Conservation (phyloP, 2,797 vertebrate genomes). For the Pangasius djambal region DNA sequence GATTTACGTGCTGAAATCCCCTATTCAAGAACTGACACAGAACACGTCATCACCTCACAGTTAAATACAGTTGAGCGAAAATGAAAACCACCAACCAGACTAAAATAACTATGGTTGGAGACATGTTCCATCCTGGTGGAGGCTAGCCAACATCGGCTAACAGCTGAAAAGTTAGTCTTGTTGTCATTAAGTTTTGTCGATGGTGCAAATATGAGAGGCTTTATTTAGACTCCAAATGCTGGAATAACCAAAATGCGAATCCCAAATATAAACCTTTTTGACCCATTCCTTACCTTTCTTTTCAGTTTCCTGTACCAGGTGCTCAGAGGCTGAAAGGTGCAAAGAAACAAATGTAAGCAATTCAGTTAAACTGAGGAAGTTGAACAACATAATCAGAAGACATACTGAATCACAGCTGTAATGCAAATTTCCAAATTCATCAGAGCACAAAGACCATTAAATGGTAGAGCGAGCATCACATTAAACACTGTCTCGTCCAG, state of each 20-base stretch:
- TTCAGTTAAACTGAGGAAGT: slow-evolving; percentile 3
- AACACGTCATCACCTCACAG: neutral
- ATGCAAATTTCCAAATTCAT: neutral
- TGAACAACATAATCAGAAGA: neutral
- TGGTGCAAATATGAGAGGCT: neutral
- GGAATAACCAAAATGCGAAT: neutral
- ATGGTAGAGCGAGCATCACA: no score
- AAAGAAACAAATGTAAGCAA: slow-evolving; percentile 28
- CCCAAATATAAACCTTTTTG: neutral
- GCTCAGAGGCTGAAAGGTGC: slow-evolving; percentile 61
- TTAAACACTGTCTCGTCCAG: no score
- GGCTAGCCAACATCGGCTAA: neutral
- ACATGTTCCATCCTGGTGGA: neutral
- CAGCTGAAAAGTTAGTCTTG: neutral
- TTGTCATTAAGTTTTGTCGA: neutral
- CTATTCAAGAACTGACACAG: no score
- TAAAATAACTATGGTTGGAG: neutral
- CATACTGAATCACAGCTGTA: neutral
- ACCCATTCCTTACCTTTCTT: slow-evolving; percentile 73
- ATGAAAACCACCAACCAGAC: neutral
- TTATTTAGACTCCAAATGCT: neutral
- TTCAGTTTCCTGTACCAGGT: slow-evolving; percentile 55
- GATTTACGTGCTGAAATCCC: neutral
- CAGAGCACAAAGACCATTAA: neutral
- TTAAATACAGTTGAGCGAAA: neutral